phyloP scores from a whole-genome alignment of 2,888 invertebrate genomes.

The Caenorhabditis afra region DNA sequence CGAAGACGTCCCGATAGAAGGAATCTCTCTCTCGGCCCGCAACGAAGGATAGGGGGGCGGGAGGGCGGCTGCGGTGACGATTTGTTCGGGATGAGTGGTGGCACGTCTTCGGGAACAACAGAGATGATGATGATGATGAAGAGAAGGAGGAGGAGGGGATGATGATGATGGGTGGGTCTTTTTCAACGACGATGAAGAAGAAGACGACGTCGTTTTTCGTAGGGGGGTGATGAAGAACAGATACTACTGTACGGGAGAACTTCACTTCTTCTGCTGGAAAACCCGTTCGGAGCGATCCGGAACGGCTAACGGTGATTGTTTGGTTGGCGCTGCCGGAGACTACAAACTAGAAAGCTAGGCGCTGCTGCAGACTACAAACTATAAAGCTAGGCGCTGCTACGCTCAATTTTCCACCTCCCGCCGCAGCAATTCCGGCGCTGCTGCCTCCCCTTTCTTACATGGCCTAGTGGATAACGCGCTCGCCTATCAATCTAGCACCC shows the following conservation, averaged over 20 bases:
- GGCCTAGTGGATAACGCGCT: too few relatives aligned
- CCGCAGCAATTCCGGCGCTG: too few relatives aligned
- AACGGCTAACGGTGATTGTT: too few relatives aligned
- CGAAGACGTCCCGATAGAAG: not conserved
- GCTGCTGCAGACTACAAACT: not conserved
- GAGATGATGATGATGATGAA: constrained; percentile 30
- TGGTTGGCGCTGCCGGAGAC: not conserved
- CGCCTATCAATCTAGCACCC: too few relatives aligned
- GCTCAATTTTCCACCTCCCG: too few relatives aligned
- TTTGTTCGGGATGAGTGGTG: constrained; percentile 22
- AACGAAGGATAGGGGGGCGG: not conserved
- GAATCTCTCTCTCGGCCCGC: constrained; percentile 4
- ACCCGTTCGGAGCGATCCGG: too few relatives aligned
- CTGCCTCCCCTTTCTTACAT: too few relatives aligned
- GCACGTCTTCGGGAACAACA: constrained; percentile 24
- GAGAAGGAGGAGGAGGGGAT: constrained; percentile 13
- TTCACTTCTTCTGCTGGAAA: too few relatives aligned
- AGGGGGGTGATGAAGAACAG: too few relatives aligned
- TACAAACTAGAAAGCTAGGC: not conserved
- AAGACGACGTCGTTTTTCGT: not conserved
- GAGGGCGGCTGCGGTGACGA: not conserved
- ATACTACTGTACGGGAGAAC: too few relatives aligned
- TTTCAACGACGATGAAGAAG: not conserved
- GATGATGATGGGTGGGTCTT: constrained; percentile 8
- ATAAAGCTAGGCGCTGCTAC: too few relatives aligned